These are phyloP conservation scores for Sarcophilus harrisii DNA, from an alignment of 2,797 vertebrate genomes.

Conservation along the genomic window DNA sequence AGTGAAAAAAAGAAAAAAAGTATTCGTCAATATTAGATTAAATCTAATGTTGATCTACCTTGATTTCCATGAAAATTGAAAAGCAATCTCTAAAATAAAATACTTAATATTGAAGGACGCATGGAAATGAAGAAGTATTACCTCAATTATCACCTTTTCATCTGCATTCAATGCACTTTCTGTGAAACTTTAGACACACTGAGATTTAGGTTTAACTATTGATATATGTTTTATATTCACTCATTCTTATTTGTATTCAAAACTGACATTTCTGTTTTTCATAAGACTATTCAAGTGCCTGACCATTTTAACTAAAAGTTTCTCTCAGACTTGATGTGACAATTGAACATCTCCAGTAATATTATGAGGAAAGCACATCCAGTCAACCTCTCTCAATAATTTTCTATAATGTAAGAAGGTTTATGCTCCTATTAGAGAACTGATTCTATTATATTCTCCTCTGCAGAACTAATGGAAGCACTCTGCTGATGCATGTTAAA, in stretches of 20 bases:
- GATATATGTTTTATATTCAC: neutral
- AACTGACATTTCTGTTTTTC: slow-evolving; percentile 11
- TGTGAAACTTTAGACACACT: neutral
- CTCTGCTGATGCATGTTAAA: slow-evolving; percentile 71
- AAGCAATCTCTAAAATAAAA: neutral
- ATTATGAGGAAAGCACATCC: slow-evolving; percentile 50
- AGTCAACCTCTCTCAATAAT: slow-evolving; percentile 70
- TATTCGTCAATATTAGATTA: neutral
- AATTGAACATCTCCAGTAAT: slow-evolving; percentile 60
- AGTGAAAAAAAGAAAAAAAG: neutral
- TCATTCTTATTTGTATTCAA: slow-evolving; percentile 4
- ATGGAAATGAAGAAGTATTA: neutral
- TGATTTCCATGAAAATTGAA: neutral
- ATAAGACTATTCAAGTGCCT: slow-evolving; percentile 20
- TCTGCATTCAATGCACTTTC: slow-evolving; percentile 18
- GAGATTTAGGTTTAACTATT: neutral
- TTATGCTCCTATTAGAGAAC: slow-evolving; percentile 69
- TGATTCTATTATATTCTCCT: slow-evolving; percentile 70
- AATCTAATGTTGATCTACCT: neutral
- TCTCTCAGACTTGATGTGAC: slow-evolving; percentile 55
- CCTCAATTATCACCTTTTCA: neutral
- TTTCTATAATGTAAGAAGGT: slow-evolving; percentile 74
- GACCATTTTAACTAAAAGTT: slow-evolving; percentile 50
- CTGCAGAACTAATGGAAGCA: slow-evolving; percentile 75
- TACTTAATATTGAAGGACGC: neutral